A percentile compares a stretch with the other conserved stretches of the same genome.
phyloP scores from a whole-genome alignment of 30 jellyfish, hydroid and myxozoan genomes.

The Cassiopea xamachana region DNA sequence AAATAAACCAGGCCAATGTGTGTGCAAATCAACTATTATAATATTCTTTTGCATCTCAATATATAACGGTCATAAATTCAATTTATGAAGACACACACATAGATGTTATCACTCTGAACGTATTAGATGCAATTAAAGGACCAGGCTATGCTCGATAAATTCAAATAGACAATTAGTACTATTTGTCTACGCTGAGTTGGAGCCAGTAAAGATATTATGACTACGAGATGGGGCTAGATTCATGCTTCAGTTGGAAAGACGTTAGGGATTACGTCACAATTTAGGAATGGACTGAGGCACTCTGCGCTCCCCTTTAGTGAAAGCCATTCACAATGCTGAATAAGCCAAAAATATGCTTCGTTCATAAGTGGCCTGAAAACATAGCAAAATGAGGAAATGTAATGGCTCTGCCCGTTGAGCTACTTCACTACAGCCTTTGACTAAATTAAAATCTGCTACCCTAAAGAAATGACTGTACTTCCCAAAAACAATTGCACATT shows the following conservation, averaged over 20 bases:
- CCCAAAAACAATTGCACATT: no score
- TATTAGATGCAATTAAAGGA: slow-evolving; percentile 5
- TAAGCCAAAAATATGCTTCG: no score
- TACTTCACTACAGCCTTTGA: no score
- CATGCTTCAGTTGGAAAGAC: background rate
- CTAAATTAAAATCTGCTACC: no score
- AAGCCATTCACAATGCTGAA: no score
- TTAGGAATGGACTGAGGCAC: background rate
- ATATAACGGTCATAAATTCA: slow-evolving; percentile 7
- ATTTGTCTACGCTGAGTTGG: slow-evolving; percentile 2
- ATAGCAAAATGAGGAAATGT: no score
- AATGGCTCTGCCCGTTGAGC: no score
- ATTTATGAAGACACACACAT: background rate
- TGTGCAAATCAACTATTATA: background rate
- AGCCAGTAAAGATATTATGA: background rate
- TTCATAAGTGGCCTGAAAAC: no score
- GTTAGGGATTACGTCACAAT: background rate
- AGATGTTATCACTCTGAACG: slow-evolving; percentile 33
- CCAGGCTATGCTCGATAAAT: background rate
- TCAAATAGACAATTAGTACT: background rate
- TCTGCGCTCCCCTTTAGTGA: background rate
- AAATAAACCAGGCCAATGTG: slow-evolving; percentile 8
- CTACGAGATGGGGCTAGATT: background rate
- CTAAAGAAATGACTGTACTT: no score
- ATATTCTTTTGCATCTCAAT: background rate